Percentiles rank a stretch among this genome's conserved stretches.
Conservation (phyloP, 2,113 vertebrate species). For the Istiophorus platypterus region DNA sequence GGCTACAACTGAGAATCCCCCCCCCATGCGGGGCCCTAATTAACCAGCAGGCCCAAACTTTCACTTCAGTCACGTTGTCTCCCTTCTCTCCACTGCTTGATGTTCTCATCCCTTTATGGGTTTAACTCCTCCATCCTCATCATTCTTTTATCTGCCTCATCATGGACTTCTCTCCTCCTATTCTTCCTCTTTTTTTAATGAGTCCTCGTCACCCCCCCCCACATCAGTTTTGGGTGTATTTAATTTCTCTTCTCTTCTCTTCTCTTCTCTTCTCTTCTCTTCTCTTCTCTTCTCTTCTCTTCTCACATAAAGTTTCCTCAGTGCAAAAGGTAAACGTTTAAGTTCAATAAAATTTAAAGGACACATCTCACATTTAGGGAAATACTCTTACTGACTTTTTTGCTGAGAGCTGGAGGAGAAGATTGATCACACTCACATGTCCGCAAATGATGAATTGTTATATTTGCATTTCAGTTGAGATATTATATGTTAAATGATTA, state of each 20-base stretch:
- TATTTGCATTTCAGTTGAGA: too few species aligned
- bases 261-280: not conserved
- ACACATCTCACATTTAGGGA: too few species aligned
- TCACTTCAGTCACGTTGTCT: conserved; percentile 63
- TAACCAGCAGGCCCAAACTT: conserved; percentile 81
- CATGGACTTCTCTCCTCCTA: not conserved
- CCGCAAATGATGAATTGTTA: too few species aligned
- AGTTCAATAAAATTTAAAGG: too few species aligned
- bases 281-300: not conserved
- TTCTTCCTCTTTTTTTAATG: conserved; percentile 9
- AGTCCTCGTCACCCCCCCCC: not conserved
- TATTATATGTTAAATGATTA: not conserved
- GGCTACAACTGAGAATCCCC: conserved; percentile 64
- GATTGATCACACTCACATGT: not conserved
- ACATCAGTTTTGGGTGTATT: not conserved
- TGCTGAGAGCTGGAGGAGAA: not conserved
- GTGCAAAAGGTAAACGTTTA: too few species aligned
- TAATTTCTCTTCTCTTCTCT: not conserved
- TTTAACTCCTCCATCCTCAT: conserved; percentile 19
- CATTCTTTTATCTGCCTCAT: conserved; percentile 11
- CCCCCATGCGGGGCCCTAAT: conserved; percentile 82
- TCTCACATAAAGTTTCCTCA: not conserved
- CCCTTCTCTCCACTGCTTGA: not conserved
- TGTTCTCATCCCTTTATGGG: conserved; percentile 9
- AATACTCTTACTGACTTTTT: too few species aligned